A percentile compares a stretch with the other conserved stretches of the same genome.
Conservation (phyloP, 2,888 invertebrate species). For the Calephelis perditalis region DNA sequence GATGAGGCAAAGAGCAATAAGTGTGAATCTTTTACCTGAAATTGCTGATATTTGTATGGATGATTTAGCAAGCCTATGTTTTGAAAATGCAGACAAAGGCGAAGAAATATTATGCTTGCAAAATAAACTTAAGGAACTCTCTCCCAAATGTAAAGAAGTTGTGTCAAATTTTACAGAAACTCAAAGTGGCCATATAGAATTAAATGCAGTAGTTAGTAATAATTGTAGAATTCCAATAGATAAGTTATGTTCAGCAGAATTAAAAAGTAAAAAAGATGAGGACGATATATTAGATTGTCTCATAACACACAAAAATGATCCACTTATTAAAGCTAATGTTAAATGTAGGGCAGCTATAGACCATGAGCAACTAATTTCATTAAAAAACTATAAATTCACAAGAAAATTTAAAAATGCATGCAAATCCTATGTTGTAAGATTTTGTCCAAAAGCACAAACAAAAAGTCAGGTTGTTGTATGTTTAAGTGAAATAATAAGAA, state of each 20-base stretch:
- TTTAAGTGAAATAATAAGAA: constrained; percentile 92
- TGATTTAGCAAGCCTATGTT: constrained; percentile 90
- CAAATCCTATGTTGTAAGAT: constrained; percentile 85
- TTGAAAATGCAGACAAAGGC: constrained; percentile 89
- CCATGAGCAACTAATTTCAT: constrained; percentile 95
- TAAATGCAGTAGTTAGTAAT: constrained; percentile 92
- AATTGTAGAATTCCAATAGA: constrained; percentile 90
- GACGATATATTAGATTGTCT: constrained; percentile 97
- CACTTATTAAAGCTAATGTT: constrained; percentile 84
- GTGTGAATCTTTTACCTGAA: constrained; percentile 95
- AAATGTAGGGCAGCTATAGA: constrained; percentile 96
- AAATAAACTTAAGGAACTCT: constrained; percentile 85
- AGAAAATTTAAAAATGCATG: constrained; percentile 97
- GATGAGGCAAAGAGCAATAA: constrained; percentile 94
- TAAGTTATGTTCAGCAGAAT: constrained; percentile 83
- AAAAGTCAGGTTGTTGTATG: constrained; percentile 90
- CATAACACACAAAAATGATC: constrained; percentile 93
- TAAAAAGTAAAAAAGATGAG: constrained; percentile 84
- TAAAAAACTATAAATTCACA: constrained; percentile 96
- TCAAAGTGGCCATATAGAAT: constrained; percentile 90
- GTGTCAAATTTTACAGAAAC: constrained; percentile 92
- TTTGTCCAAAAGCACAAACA: constrained; percentile 83
- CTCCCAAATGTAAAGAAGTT: constrained; percentile 84
- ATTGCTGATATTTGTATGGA: constrained; percentile 93
- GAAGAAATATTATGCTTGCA: constrained; percentile 97